A percentile compares a stretch with the other conserved stretches of the same genome.
phyloP scores from a whole-genome alignment of 2,888 invertebrate species.

The Tipula helvola region DNA sequence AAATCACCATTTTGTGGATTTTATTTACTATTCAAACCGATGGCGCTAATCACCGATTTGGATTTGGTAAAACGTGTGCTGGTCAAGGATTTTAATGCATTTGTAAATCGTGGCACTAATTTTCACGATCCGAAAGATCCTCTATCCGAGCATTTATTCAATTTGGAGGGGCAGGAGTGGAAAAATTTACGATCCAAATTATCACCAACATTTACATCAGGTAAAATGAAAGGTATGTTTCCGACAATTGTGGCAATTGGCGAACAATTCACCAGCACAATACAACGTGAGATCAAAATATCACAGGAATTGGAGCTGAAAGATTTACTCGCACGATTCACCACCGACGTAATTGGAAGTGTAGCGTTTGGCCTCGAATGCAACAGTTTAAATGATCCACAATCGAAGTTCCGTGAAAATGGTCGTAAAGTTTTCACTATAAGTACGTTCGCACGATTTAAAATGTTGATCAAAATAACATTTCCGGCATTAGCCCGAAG shows the following conservation, averaged over 20 bases:
- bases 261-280: background rate
- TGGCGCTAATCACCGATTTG: slow-evolving; percentile 22
- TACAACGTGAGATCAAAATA: slow-evolving; percentile 5
- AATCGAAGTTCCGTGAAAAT: slow-evolving; percentile 27
- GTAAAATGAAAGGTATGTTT: slow-evolving; percentile 39
- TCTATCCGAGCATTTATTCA: slow-evolving; percentile 21
- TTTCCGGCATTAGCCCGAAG: background rate
- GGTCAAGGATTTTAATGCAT: slow-evolving; percentile 24
- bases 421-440: slow-evolving; percentile 19
- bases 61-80: slow-evolving; percentile 27
- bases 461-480: background rate
- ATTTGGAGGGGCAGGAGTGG: slow-evolving; percentile 32
- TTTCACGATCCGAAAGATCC: slow-evolving; percentile 23
- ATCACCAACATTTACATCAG: slow-evolving; percentile 38
- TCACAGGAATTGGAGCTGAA: slow-evolving; percentile 29
- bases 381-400: slow-evolving; percentile 32
- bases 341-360: slow-evolving; percentile 38
- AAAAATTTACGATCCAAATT: slow-evolving; percentile 33
- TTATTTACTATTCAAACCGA: slow-evolving; percentile 14
- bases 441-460: background rate
- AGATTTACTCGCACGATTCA: slow-evolving; percentile 33
- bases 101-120: slow-evolving; percentile 22
- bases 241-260: slow-evolving; percentile 22
- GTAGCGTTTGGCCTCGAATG: slow-evolving; percentile 37
- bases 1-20: slow-evolving; percentile 14